Conservation (phyloP, 1,140 invertebrate species). For the Drosophila tristis region DNA sequence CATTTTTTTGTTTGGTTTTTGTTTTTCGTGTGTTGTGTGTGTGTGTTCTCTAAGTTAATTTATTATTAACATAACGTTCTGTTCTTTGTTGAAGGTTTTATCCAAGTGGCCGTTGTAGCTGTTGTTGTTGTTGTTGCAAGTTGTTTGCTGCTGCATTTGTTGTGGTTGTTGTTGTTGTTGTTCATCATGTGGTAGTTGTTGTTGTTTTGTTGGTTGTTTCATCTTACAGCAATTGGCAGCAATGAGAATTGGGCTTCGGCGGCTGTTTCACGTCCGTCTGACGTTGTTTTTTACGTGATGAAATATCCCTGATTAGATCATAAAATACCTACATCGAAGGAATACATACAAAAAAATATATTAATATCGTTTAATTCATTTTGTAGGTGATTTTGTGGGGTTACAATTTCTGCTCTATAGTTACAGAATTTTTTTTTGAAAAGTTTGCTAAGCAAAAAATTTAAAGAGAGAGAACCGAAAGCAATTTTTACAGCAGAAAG, state of each 20-base stretch:
- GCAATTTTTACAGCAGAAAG: too few relatives aligned
- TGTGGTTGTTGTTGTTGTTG: slow-evolving; percentile 19
- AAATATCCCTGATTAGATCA: slow-evolving; percentile 84
- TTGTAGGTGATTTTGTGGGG: slow-evolving; percentile 17
- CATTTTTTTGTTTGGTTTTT: slow-evolving; percentile 15
- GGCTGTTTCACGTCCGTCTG: slow-evolving; percentile 83
- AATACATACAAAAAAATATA: not conserved
- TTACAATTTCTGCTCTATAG: slow-evolving; percentile 41
- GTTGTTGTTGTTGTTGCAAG: slow-evolving; percentile 21
- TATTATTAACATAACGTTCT: slow-evolving; percentile 44
- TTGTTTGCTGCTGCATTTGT: slow-evolving; percentile 11
- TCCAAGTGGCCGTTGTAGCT: slow-evolving; percentile 57
- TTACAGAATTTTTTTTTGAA: slow-evolving; percentile 61
- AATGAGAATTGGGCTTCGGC: slow-evolving; percentile 82
- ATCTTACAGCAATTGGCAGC: slow-evolving; percentile 84
- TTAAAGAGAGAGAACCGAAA: slow-evolving; percentile 47
- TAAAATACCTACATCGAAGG: slow-evolving; percentile 75
- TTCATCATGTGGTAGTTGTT: slow-evolving; percentile 16
- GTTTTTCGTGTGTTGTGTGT: slow-evolving; percentile 15
- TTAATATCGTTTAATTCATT: slow-evolving; percentile 9
- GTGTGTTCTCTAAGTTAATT: slow-evolving; percentile 41
- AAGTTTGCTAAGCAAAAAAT: slow-evolving; percentile 59
- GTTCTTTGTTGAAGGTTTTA: slow-evolving; percentile 37
- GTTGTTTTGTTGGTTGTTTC: slow-evolving; percentile 7
- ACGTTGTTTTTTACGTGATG: slow-evolving; percentile 84